Evolutionary conservation across 1,140 invertebrate species (phyloP).

Genomic region (Neelides sp.): DNA sequence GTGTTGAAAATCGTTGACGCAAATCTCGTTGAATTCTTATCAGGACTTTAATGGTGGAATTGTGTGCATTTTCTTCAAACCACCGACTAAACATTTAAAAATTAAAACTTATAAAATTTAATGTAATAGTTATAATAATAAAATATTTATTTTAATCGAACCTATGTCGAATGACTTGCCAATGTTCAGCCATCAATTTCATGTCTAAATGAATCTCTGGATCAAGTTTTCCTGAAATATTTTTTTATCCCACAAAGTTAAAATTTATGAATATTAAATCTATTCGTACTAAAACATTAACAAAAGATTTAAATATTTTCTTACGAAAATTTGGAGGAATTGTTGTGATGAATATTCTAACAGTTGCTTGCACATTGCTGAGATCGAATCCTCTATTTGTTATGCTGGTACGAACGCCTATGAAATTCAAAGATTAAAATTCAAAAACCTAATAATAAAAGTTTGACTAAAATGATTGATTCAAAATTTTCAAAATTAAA

Average conservation of each 20-base stretch:
- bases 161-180: slow-evolving; percentile 83
- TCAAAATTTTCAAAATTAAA: not conserved
- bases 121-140: not conserved
- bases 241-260: too few relatives aligned
- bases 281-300: too few relatives aligned
- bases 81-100: slow-evolving; percentile 52
- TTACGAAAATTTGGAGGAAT: slow-evolving; percentile 81
- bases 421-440: slow-evolving; percentile 3
- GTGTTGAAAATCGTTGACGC: slow-evolving; percentile 71
- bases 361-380: slow-evolving; percentile 53
- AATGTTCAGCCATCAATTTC: slow-evolving; percentile 71
- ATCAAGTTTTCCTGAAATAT: slow-evolving; percentile 85
- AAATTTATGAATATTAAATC: too few relatives aligned
- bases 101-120: not conserved
- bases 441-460: not conserved
- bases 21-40: slow-evolving; percentile 85
- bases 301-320: too few relatives aligned
- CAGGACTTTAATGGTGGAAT: slow-evolving; percentile 91
- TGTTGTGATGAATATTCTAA: slow-evolving; percentile 80
- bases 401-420: slow-evolving; percentile 22
- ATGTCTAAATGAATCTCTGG: slow-evolving; percentile 78
- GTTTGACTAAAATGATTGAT: not conserved
- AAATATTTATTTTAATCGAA: slow-evolving; percentile 18
- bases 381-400: slow-evolving; percentile 29
- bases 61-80: slow-evolving; percentile 97